Evolutionary conservation across 1,140 invertebrate genomes (phyloP).

Genomic region (Dolichoris vasculosae): DNA sequence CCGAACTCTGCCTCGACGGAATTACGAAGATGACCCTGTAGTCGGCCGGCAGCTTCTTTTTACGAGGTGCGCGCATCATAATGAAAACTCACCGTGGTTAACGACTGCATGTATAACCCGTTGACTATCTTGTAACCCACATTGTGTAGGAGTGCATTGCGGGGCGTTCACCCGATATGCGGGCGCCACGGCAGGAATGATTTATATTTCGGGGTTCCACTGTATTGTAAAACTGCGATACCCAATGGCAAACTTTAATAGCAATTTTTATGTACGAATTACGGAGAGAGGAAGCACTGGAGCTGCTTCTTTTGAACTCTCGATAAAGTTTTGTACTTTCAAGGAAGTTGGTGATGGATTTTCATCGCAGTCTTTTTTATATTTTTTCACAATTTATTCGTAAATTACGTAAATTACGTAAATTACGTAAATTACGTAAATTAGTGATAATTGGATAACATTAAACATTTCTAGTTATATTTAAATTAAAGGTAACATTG

Average conservation of each 20-base stretch:
- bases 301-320: no score
- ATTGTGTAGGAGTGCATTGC: slow-evolving; percentile 36
- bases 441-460: no score
- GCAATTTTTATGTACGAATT: no score
- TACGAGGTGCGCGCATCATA: slow-evolving; percentile 21
- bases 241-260: not conserved
- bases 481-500: no score
- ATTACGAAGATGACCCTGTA: slow-evolving; percentile 25
- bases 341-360: no score
- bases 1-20: not conserved
- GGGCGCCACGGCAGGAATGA: slow-evolving; percentile 13
- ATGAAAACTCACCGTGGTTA: slow-evolving; percentile 31
- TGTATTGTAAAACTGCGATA: not conserved
- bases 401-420: no score
- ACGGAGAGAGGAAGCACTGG: no score
- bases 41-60: not conserved
- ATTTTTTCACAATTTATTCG: no score
- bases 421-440: no score
- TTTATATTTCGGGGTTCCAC: slow-evolving; percentile 38
- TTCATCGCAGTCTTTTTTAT: no score
- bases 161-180: not conserved
- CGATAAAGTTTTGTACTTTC: no score
- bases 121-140: slow-evolving; percentile 39
- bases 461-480: no score
- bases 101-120: slow-evolving; percentile 17